These are phyloP conservation scores for Rhabditoides inermis DNA, from an alignment of 2,888 invertebrate genomes.

Conservation along the genomic window DNA sequence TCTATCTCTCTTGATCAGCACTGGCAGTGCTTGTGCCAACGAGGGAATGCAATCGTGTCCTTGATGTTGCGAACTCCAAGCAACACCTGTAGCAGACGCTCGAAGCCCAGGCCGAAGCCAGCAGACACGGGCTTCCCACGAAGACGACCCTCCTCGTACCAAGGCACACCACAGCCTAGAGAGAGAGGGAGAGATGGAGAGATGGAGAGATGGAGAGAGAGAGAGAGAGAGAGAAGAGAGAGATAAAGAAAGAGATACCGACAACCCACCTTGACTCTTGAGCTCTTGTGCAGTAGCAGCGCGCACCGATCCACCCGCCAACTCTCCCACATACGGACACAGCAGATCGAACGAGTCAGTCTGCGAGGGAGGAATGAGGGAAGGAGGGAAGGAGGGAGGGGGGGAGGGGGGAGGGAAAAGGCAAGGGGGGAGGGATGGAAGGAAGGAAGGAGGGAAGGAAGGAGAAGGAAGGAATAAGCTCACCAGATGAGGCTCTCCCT, in stretches of 20 bases:
- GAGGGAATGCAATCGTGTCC: slow-evolving; percentile 86
- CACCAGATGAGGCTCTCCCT: neutral
- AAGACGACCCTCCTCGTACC: slow-evolving; percentile 59
- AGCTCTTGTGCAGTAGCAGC: slow-evolving; percentile 69
- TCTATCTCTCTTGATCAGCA: too few species aligned
- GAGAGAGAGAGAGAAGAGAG: neutral
- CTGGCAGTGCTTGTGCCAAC: slow-evolving; percentile 65
- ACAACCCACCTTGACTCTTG: slow-evolving; percentile 2
- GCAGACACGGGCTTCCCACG: slow-evolving; percentile 82
- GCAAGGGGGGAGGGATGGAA: too few species aligned
- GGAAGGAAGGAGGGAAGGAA: too few species aligned
- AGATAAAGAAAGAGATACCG: neutral
- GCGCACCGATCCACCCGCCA: slow-evolving; percentile 87
- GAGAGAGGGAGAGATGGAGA: neutral
- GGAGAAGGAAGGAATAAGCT: neutral
- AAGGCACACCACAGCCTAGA: too few species aligned
- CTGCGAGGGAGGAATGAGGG: slow-evolving; percentile 26
- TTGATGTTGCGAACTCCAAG: slow-evolving; percentile 78
- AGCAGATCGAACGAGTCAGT: slow-evolving; percentile 70
- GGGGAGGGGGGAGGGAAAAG: too few species aligned
- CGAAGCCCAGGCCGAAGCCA: slow-evolving; percentile 92
- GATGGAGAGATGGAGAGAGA: neutral
- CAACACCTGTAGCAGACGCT: slow-evolving; percentile 72
- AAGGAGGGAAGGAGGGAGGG: too few species aligned
- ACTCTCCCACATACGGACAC: slow-evolving; percentile 79